These are phyloP conservation scores for Sialis fuliginosa DNA, from an alignment of 2,888 invertebrate genomes.

Conservation along the genomic window DNA sequence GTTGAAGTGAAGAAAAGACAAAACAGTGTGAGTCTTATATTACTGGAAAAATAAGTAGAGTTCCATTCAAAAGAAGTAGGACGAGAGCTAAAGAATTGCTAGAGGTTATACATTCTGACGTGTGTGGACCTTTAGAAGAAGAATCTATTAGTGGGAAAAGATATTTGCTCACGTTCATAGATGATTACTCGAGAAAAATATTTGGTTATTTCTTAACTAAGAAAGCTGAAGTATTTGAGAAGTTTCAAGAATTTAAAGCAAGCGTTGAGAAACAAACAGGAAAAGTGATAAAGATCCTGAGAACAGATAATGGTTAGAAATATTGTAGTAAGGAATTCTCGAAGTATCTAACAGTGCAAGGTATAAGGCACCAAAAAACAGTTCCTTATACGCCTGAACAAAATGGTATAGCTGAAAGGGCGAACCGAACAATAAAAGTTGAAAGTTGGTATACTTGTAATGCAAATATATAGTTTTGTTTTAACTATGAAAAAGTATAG, in stretches of 20 bases:
- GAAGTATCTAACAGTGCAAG: slow-evolving; percentile 10
- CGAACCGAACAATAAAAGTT: slow-evolving; percentile 11
- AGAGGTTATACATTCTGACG: not conserved
- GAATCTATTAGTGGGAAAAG: slow-evolving; percentile 7
- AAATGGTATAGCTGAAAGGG: slow-evolving; percentile 18
- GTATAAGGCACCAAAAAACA: slow-evolving; percentile 14
- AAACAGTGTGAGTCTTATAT: no score
- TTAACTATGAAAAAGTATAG: no score
- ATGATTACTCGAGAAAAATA: slow-evolving; percentile 6
- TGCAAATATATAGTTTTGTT: no score
- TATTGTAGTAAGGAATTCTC: slow-evolving; percentile 10
- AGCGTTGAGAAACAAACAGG: slow-evolving; percentile 10
- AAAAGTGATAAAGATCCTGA: slow-evolving; percentile 7
- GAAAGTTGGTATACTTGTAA: no score
- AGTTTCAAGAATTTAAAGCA: slow-evolving; percentile 5
- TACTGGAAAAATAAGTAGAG: not conserved
- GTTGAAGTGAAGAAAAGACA: no score
- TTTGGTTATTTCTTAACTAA: slow-evolving; percentile 6
- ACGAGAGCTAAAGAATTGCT: not conserved
- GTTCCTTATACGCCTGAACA: slow-evolving; percentile 16
- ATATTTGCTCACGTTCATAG: slow-evolving; percentile 9
- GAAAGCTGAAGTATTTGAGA: slow-evolving; percentile 5
- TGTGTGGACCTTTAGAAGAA: slow-evolving; percentile 1
- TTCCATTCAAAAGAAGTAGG: not conserved
- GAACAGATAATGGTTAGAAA: slow-evolving; percentile 11